A percentile compares a stretch with the other conserved stretches of the same genome.
phyloP scores from a whole-genome alignment of 2,113 vertebrate genomes.

The Nibea albiflora region DNA sequence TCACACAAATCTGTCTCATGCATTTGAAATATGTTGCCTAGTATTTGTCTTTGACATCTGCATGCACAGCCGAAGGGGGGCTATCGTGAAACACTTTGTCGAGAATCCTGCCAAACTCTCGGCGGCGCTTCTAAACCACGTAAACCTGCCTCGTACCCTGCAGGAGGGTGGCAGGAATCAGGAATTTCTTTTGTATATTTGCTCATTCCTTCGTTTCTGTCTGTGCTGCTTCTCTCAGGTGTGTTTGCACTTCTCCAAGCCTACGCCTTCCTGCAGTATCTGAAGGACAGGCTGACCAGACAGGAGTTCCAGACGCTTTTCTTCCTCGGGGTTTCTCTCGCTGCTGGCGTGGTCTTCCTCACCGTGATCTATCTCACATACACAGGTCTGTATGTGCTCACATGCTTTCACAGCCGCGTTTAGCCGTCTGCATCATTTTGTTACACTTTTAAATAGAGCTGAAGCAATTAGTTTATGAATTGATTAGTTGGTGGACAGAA shows the following conservation, averaged over 20 bases:
- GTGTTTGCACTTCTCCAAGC: constrained; percentile 96
- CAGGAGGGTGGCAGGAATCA: constrained; percentile 46
- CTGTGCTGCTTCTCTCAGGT: constrained; percentile 81
- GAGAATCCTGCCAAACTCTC: constrained; percentile 31
- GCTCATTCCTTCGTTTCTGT: constrained; percentile 43
- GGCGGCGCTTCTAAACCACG: constrained; percentile 10
- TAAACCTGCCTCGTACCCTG: constrained; percentile 44
- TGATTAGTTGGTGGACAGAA: not conserved
- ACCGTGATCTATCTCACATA: constrained; percentile 97
- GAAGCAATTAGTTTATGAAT: not conserved
- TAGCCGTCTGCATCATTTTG: not conserved
- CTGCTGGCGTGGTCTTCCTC: constrained; percentile 92
- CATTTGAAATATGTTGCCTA: constrained; percentile 52
- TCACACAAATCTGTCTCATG: constrained; percentile 40
- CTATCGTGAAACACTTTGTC: constrained; percentile 18
- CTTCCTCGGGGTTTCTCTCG: constrained; percentile 93
- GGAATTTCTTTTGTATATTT: constrained; percentile 36
- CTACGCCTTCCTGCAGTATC: constrained; percentile 95
- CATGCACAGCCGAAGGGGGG: constrained; percentile 40
- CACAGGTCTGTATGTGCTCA: constrained; percentile 86
- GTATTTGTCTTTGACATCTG: constrained; percentile 59
- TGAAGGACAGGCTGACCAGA: constrained; percentile 93
- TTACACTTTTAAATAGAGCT: not conserved
- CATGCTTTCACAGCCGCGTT: not conserved
- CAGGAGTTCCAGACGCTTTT: constrained; percentile 97